A percentile compares a stretch with the other conserved stretches of the same genome.
These are phyloP conservation scores for Ia io DNA, from an alignment of 2,113 vertebrate species.

Conservation along the genomic window DNA sequence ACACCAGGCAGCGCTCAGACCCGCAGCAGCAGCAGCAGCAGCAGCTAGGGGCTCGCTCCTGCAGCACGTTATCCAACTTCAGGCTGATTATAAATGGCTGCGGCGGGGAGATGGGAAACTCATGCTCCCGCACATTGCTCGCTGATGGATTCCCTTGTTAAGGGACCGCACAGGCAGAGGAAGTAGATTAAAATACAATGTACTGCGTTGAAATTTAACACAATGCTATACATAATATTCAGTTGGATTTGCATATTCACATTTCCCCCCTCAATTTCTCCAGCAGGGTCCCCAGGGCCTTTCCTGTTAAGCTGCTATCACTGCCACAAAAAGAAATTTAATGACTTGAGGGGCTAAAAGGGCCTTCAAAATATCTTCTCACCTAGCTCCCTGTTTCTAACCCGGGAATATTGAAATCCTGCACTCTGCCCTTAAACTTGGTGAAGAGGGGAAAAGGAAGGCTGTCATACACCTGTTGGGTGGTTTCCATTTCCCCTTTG, in stretches of 20 bases:
- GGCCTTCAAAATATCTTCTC: background rate
- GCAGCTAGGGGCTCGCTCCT: background rate
- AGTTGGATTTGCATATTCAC: slow-evolving; percentile 45
- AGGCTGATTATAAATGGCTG: slow-evolving; percentile 45
- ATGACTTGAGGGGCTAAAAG: slow-evolving; percentile 17
- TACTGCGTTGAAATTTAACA: slow-evolving; percentile 53
- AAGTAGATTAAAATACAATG: slow-evolving; percentile 70
- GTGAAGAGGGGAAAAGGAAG: background rate
- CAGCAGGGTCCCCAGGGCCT: background rate
- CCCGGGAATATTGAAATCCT: background rate
- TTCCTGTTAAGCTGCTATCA: slow-evolving; percentile 13
- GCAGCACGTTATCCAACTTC: background rate
- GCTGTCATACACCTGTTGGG: background rate
- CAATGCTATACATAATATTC: slow-evolving; percentile 48
- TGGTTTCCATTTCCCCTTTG: background rate
- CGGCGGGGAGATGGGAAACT: background rate
- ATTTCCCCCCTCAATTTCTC: background rate
- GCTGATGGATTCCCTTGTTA: slow-evolving; percentile 36
- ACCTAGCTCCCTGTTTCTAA: slow-evolving; percentile 3
- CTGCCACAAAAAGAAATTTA: slow-evolving; percentile 41
- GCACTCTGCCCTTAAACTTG: slow-evolving; percentile 2
- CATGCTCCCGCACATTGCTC: background rate
- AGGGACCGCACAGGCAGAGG: slow-evolving; percentile 36
- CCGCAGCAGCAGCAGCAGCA: background rate
- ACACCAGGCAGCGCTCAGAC: accelerated